Conservation (phyloP, 2,113 vertebrate species). For the Takifugu bimaculatus region DNA sequence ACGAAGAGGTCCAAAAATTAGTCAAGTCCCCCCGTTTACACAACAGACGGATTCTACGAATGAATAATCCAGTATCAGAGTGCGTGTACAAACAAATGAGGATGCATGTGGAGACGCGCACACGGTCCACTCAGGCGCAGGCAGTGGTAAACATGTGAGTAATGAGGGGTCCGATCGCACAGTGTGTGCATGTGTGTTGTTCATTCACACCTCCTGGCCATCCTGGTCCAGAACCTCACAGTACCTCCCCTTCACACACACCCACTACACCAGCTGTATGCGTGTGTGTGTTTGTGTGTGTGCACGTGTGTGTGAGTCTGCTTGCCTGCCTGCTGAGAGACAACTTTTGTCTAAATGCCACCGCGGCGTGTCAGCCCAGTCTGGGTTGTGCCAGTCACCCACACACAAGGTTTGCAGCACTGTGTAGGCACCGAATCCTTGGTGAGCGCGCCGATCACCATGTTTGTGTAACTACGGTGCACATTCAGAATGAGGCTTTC, state of each 20-base stretch:
- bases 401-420: constrained; percentile 39
- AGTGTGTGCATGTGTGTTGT: constrained; percentile 37
- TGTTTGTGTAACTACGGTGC: constrained; percentile 18
- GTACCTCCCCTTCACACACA: constrained; percentile 63
- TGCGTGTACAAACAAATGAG: too few relatives aligned
- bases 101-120: too few relatives aligned
- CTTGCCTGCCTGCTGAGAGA: constrained; percentile 7
- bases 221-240: constrained; percentile 44
- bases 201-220: constrained; percentile 50
- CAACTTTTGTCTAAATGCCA: constrained; percentile 58
- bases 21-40: too few relatives aligned
- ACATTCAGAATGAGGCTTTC: constrained; percentile 45
- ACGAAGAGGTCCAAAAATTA: not conserved
- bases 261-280: constrained; percentile 53
- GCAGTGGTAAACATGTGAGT: constrained; percentile 59
- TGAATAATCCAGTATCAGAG: too few relatives aligned
- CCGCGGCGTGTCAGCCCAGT: constrained; percentile 39
- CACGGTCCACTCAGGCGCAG: constrained; percentile 17
- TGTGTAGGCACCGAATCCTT: constrained; percentile 51
- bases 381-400: constrained; percentile 49
- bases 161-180: constrained; percentile 46
- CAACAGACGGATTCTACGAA: too few relatives aligned
- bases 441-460: constrained; percentile 9
- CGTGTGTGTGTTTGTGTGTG: constrained; percentile 17
- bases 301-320: constrained; percentile 18